A percentile compares a stretch with the other conserved stretches of the same genome.
These are phyloP conservation scores for Crambe crambe DNA, from an alignment of 37 sponge, comb jelly and placozoan genomes.

Conservation along the genomic window DNA sequence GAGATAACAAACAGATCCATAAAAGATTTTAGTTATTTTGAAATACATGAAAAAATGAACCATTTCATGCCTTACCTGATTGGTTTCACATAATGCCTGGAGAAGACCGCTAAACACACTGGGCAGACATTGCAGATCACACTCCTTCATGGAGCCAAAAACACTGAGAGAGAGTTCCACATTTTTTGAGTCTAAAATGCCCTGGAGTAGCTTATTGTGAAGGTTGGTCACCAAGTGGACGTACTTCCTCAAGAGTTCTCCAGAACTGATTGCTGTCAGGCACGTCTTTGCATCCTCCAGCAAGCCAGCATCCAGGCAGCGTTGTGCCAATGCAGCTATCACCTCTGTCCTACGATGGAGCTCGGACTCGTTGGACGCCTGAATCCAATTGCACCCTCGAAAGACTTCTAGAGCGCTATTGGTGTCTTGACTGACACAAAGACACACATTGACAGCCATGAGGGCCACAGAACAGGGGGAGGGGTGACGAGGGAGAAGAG, in stretches of 20 bases:
- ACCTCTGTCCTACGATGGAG: conserved; percentile 10
- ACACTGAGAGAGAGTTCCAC: conserved; percentile 10
- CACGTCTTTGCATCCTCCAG: conserved; percentile 15
- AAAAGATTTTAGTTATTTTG: too few species aligned
- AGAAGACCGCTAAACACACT: conserved; percentile 21
- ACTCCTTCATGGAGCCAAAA: conserved; percentile 4
- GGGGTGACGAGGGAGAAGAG: conserved; percentile 15
- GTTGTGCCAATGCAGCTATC: conserved; percentile 4
- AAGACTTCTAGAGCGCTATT: conserved; percentile 29
- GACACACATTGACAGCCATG: conserved; percentile 28
- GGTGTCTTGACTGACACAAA: conserved; percentile 1
- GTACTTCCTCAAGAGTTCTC: neutral
- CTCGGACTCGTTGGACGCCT: neutral
- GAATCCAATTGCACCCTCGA: conserved; percentile 29
- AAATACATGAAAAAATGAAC: too few species aligned
- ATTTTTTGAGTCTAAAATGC: neutral
- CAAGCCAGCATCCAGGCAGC: neutral
- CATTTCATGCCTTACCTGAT: conserved; percentile 10
- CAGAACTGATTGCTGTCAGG: neutral
- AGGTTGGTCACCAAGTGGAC: conserved; percentile 6
- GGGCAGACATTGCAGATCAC: conserved; percentile 27
- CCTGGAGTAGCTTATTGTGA: conserved; percentile 31
- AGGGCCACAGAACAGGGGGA: conserved; percentile 20
- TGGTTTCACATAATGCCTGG: neutral
- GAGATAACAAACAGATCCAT: too few species aligned